Percentiles rank a stretch among this genome's conserved stretches.
Conservation (phyloP, 2,888 invertebrate species). For the Lasiommata megera region DNA sequence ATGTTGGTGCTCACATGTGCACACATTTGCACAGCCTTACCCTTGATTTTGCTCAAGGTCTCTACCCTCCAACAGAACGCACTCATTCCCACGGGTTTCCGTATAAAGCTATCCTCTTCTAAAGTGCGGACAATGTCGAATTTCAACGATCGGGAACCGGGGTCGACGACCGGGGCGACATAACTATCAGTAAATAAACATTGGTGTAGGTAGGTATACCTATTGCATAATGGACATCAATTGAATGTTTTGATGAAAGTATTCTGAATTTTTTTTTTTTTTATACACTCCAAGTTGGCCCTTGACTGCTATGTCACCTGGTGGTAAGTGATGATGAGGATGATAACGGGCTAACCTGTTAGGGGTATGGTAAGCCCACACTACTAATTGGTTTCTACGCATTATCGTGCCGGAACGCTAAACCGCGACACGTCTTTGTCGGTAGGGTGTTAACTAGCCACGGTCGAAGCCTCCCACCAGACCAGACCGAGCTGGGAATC, state of each 20-base stretch:
- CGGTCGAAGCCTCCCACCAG: no score
- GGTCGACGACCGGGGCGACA: slow-evolving; percentile 69
- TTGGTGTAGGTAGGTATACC: slow-evolving; percentile 51
- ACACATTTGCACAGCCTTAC: slow-evolving; percentile 65
- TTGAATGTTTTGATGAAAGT: slow-evolving; percentile 41
- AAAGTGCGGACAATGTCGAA: slow-evolving; percentile 70
- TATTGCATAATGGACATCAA: slow-evolving; percentile 58
- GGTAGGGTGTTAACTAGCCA: no score
- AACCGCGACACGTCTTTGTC: no score
- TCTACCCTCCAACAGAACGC: slow-evolving; percentile 67
- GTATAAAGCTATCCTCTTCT: slow-evolving; percentile 63
- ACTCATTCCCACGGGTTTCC: slow-evolving; percentile 51
- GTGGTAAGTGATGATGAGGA: no score
- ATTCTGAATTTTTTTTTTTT: no score
- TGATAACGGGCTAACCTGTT: no score
- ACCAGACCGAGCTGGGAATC: no score
- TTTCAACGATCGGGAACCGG: slow-evolving; percentile 63
- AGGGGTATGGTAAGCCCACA: no score
- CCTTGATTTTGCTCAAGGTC: slow-evolving; percentile 82
- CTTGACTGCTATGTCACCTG: no score
- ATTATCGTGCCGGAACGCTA: no score
- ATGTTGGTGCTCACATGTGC: slow-evolving; percentile 48
- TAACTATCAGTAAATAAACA: slow-evolving; percentile 80
- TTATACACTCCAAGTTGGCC: no score
- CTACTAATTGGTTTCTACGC: no score